Evolutionary conservation across 2,113 vertebrate genomes (phyloP), one percentile per base, ranked within the genome.

Genomic region (Tretioscincus oriximinensis): DNA sequence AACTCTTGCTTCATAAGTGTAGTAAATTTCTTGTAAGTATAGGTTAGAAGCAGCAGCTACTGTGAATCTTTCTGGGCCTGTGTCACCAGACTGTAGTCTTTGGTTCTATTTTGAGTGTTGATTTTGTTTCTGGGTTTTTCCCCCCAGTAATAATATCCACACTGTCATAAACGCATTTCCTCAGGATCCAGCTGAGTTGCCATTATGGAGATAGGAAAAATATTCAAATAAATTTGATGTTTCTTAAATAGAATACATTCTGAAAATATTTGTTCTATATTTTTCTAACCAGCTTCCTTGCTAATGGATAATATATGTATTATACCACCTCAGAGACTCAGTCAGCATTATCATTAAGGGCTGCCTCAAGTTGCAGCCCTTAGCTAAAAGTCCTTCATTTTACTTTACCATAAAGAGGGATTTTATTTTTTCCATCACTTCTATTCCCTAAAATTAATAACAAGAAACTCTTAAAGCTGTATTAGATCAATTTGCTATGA

Each of bases 151-250:
- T 14, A 81, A 8, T 54, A 76, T 9, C 28, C 0, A 3, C 5
- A 7, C 49, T 81, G 61, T 41, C 18, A 24, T 66, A 54, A 77
- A 24, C 47, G 68, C 60, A 1, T 6, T 83, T 73, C 73, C 1
- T 22, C 63, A 26, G 5, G 81, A 64, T 77, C 80, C 10, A 68
- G 29, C 76, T 74, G 82, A 72, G 74, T 35, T 66, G 22, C 81
- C 54, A 21, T 41, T 14, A 11, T 76, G 75, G 22, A 58, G 14
- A 61, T 3, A 3, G 16, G 29, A 14, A 68, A 84, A 24, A 1
- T 31, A 72, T 24, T 14, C 0, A 73, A 65, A 83, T 66, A 12
- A 80, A 66, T 9, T 58, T 61, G 3, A 8, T 61, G 41, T 45
- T 82, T 75, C 51, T 5, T 2, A 80, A 85, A 79, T 29, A 0